Percentiles rank a stretch among this genome's conserved stretches.
Evolutionary conservation across 1,140 invertebrate species (phyloP).

Genomic region (Phymorhynchus buccinoides): DNA sequence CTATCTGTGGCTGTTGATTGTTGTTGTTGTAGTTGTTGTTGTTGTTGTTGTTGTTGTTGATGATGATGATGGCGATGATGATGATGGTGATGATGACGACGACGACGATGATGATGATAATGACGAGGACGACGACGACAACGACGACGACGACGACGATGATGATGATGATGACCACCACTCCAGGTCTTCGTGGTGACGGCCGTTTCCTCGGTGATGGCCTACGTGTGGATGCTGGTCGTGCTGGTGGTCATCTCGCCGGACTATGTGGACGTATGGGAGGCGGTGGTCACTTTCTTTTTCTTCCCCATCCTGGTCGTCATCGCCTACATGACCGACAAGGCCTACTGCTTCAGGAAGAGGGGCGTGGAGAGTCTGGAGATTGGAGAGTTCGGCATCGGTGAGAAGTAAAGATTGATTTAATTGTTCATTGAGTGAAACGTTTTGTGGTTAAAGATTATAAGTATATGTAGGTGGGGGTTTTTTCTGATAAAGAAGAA

Average conservation of each 20-base stretch:
- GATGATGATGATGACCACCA: neutral
- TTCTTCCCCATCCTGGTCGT: conserved; percentile 77
- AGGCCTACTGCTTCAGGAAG: conserved; percentile 70
- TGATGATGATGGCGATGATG: no score
- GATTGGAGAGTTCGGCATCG: conserved; percentile 52
- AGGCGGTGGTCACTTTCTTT: conserved; percentile 78
- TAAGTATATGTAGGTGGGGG: neutral
- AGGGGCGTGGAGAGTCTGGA: conserved; percentile 40
- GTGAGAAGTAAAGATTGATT: conserved; percentile 55
- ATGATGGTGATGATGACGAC: no score
- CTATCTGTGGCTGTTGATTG: no score
- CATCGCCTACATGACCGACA: conserved; percentile 76
- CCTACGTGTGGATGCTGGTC: conserved; percentile 80
- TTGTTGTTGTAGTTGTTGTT: no score
- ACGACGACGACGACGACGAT: conserved; percentile 1
- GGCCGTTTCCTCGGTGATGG: conserved; percentile 77
- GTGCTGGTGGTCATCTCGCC: conserved; percentile 76
- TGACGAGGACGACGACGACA: neutral
- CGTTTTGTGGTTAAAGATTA: no score
- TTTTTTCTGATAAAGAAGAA: no score
- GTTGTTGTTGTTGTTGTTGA: no score
- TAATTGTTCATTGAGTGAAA: neutral
- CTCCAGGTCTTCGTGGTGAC: conserved; percentile 77
- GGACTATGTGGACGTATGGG: conserved; percentile 78
- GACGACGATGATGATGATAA: no score